Conservation (phyloP, 2,113 vertebrate species). For the Hyperoodon ampullatus region DNA sequence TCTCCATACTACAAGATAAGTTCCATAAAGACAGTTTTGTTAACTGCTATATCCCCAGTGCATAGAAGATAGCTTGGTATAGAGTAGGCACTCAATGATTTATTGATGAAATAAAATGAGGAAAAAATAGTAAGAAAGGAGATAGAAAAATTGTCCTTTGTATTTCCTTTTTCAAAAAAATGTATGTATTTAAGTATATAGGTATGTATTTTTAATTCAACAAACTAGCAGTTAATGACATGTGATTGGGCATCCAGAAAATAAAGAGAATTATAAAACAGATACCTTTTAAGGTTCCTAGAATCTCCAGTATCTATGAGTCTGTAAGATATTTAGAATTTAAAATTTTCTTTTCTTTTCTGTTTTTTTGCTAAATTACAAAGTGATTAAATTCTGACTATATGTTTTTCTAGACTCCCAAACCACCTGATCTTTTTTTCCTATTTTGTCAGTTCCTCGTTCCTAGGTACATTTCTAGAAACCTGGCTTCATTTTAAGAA, state of each 20-base stretch:
- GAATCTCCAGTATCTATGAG: not conserved
- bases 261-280: not conserved
- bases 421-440: not conserved
- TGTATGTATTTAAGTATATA: not conserved
- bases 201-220: slow-evolving; percentile 1
- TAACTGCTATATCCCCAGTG: not conserved
- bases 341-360: not conserved
- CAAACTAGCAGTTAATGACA: not conserved
- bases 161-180: not conserved
- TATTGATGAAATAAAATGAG: not conserved
- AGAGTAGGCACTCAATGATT: not conserved
- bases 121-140: not conserved
- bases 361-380: not conserved
- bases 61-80: not conserved
- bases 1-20: not conserved
- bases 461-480: not conserved
- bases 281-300: not conserved
- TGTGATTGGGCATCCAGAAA: not conserved
- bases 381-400: not conserved
- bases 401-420: not conserved
- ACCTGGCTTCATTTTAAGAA: not conserved
- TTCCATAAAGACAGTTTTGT: slow-evolving; percentile 17
- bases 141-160: not conserved
- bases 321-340: not conserved
- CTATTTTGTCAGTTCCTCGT: not conserved